A percentile compares a stretch with the other conserved stretches of the same genome.
Conservation (phyloP, 2,888 invertebrate genomes). For the Leuctra nigra region DNA sequence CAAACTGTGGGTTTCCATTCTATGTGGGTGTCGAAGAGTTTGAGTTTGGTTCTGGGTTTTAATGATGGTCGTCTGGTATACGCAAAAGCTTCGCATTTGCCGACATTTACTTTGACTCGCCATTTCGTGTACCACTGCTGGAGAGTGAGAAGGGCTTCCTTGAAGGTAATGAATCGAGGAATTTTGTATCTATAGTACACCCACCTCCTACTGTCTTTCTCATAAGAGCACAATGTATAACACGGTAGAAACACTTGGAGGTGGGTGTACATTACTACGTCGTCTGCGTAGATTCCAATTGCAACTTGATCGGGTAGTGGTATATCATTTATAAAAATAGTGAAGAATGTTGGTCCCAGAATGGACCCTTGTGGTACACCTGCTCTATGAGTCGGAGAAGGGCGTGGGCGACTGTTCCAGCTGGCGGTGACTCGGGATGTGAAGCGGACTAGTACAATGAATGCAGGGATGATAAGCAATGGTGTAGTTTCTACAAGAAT, state of each 20-base stretch:
- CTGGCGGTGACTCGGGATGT: too few relatives aligned
- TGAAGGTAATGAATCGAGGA: not conserved
- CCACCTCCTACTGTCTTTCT: too few relatives aligned
- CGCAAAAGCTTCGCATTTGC: constrained; percentile 23
- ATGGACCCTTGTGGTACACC: constrained; percentile 34
- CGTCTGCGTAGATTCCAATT: constrained; percentile 26
- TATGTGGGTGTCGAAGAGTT: not conserved
- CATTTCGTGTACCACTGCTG: constrained; percentile 22
- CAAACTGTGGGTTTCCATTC: not conserved
- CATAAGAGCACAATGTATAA: too few relatives aligned
- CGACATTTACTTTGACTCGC: constrained; percentile 25
- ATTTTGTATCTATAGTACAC: not conserved
- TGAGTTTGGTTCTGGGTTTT: not conserved
- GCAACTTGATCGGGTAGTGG: constrained; percentile 24
- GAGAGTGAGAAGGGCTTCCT: constrained; percentile 8
- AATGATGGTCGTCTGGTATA: constrained; percentile 12
- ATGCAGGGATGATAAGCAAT: too few relatives aligned
- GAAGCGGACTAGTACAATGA: too few relatives aligned
- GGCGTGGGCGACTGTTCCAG: constrained; percentile 22
- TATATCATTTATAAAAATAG: constrained; percentile 31
- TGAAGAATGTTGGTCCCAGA: constrained; percentile 31
- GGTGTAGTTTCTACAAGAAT: too few relatives aligned
- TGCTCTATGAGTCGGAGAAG: constrained; percentile 25
- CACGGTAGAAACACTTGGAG: too few relatives aligned
- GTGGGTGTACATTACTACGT: too few relatives aligned